These are phyloP conservation scores for Hemistola chrysoprasaria DNA, from an alignment of 2,888 invertebrate genomes.

Conservation along the genomic window DNA sequence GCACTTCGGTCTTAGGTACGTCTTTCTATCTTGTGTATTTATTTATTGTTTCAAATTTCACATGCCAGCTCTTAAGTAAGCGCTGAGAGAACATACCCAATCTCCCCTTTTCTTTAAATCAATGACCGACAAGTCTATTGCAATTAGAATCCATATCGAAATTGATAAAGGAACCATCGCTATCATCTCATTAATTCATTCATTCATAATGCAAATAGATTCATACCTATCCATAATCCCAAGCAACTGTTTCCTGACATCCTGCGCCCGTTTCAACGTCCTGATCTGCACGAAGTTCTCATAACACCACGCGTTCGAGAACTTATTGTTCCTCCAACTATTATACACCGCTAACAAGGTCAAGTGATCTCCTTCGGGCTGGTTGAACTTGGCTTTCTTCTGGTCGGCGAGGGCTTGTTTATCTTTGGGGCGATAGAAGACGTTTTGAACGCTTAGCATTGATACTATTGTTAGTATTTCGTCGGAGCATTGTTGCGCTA, in stretches of 20 bases:
- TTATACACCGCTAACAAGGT: constrained; percentile 99
- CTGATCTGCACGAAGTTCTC: constrained; percentile 99
- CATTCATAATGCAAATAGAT: too few species aligned
- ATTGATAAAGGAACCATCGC: too few species aligned
- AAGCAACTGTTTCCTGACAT: constrained; percentile 97
- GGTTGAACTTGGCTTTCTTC: constrained; percentile 99
- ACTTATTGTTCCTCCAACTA: constrained; percentile 99
- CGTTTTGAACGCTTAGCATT: constrained; percentile 99
- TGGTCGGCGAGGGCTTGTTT: constrained; percentile 98
- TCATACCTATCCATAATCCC: constrained; percentile 96
- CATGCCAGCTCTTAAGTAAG: too few species aligned
- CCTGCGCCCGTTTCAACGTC: constrained; percentile 97
- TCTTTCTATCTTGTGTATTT: too few species aligned
- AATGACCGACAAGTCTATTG: too few species aligned
- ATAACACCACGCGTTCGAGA: constrained; percentile 99
- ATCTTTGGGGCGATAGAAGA: constrained; percentile 95
- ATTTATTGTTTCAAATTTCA: too few species aligned
- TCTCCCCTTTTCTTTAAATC: too few species aligned
- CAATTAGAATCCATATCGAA: too few species aligned
- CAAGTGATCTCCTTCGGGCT: constrained; percentile 98
- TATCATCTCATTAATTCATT: too few species aligned
- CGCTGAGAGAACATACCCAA: too few species aligned
- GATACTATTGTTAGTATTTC: constrained; percentile 99
- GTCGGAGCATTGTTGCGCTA: constrained; percentile 97
- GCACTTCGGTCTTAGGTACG: too few species aligned